Percentiles rank a stretch among this genome's conserved stretches.
These are phyloP conservation scores for Drosophila ananassae DNA, from an alignment of 1,140 invertebrate genomes.

Conservation along the genomic window DNA sequence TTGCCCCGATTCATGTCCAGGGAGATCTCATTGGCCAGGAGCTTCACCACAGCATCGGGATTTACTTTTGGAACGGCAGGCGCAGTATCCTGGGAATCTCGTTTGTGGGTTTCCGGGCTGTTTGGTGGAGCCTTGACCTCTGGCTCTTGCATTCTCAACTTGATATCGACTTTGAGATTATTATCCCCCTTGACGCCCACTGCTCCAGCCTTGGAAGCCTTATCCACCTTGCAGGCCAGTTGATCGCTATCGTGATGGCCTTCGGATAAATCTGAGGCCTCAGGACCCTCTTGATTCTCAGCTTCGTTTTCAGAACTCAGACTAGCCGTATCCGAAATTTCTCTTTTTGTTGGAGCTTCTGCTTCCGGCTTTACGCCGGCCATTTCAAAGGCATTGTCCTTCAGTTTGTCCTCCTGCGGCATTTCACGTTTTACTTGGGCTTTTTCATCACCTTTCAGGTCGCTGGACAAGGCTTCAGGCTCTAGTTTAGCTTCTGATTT, in stretches of 20 bases:
- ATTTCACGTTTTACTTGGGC: neutral
- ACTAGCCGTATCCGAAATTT: neutral
- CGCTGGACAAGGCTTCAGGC: conserved; percentile 24
- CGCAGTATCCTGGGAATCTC: neutral
- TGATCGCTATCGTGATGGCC: neutral
- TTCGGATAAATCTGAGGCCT: neutral
- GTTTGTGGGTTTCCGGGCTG: neutral
- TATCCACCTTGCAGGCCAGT: neutral
- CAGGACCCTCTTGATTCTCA: neutral
- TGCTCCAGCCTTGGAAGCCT: neutral
- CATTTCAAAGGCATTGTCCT: neutral
- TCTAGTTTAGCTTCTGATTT: neutral
- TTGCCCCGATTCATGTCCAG: conserved; percentile 43
- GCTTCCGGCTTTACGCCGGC: neutral
- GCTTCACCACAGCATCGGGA: conserved; percentile 43
- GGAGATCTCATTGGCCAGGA: conserved; percentile 55
- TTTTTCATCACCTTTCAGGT: neutral
- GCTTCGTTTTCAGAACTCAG: neutral
- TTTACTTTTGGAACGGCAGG: conserved; percentile 13
- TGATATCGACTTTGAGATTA: conserved; percentile 7
- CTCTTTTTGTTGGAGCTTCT: neutral
- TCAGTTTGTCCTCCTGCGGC: neutral
- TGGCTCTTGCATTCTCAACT: conserved; percentile 26
- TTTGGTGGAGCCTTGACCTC: neutral
- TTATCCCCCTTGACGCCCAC: neutral